Percentiles rank a stretch among this genome's conserved stretches.
Conservation (phyloP, 2,797 vertebrate species). For the Limosa lapponica region DNA sequence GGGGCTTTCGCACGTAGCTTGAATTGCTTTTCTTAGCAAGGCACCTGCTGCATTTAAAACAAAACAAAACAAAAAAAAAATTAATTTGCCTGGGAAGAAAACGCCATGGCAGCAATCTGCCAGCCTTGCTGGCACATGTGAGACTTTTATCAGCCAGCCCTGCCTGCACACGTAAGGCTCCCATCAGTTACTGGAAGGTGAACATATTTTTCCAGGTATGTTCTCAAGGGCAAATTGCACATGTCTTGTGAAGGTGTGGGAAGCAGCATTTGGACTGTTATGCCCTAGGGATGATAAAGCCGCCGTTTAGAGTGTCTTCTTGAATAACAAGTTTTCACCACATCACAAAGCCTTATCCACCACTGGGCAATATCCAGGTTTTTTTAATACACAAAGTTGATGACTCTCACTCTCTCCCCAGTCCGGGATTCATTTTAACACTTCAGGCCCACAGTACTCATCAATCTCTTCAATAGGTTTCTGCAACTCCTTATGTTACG, state of each 20-base stretch:
- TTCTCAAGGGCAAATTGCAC: background rate
- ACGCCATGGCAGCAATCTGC: background rate
- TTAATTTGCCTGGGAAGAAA: background rate
- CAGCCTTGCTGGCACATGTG: background rate
- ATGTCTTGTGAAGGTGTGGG: background rate
- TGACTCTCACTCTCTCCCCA: background rate
- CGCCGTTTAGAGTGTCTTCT: rapidly evolving
- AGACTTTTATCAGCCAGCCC: background rate
- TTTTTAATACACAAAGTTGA: background rate
- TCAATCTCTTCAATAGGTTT: background rate
- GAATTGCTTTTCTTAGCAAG: background rate
- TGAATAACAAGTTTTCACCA: background rate
- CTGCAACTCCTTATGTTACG: background rate
- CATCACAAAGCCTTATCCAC: background rate
- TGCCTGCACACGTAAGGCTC: background rate
- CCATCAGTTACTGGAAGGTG: background rate
- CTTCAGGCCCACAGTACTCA: background rate
- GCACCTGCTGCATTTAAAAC: background rate
- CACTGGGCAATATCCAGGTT: background rate
- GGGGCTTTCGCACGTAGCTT: background rate
- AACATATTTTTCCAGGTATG: background rate
- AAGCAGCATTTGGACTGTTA: background rate
- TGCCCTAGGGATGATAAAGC: background rate
- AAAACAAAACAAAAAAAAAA: background rate
- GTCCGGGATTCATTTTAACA: background rate